These are phyloP conservation scores for Leptopilina myrica DNA, from an alignment of 2,888 invertebrate species.

Conservation along the genomic window DNA sequence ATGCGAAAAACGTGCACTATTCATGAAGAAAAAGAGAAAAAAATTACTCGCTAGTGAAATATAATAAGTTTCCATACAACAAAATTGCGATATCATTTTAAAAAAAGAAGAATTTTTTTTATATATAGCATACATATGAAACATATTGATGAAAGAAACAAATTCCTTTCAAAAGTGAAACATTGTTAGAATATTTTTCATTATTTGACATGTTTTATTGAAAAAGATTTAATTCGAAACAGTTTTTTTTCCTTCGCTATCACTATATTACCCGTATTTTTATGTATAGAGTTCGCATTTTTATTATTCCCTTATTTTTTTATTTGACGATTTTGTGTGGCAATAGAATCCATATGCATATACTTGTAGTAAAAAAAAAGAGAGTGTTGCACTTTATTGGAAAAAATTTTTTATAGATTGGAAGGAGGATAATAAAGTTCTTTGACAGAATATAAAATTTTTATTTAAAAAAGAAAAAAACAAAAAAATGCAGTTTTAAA, in stretches of 20 bases:
- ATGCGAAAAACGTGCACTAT: background rate
- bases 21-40: background rate
- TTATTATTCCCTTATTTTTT: constrained; percentile 16
- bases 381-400: background rate
- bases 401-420: background rate
- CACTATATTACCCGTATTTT: background rate
- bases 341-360: constrained; percentile 5
- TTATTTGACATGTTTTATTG: constrained; percentile 8
- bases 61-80: background rate
- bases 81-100: background rate
- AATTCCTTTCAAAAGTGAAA: background rate
- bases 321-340: constrained; percentile 6
- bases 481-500: background rate
- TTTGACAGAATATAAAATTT: constrained; percentile 1
- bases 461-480: background rate
- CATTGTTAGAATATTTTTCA: constrained; percentile 10
- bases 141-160: constrained; percentile 2
- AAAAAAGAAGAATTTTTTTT: background rate
- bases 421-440: background rate
- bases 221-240: constrained; percentile 2
- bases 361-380: background rate
- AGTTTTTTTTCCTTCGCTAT: background rate
- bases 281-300: background rate
- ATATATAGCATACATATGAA: background rate
- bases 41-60: background rate